A percentile compares a stretch with the other conserved stretches of the same genome.
phyloP scores from a whole-genome alignment of 1,140 invertebrate genomes.

The Acromyrmex charruanus region DNA sequence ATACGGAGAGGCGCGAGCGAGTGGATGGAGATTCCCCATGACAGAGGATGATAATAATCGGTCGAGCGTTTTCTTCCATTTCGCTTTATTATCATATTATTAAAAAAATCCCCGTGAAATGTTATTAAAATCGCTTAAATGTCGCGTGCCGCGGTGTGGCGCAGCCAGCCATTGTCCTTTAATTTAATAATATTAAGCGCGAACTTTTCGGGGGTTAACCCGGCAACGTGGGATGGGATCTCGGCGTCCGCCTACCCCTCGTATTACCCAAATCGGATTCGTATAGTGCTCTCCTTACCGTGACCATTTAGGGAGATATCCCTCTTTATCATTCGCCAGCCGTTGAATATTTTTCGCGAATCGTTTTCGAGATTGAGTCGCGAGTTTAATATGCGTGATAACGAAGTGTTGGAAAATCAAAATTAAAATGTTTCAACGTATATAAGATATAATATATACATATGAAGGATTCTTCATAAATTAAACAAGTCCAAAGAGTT shows the following conservation, averaged over 20 bases:
- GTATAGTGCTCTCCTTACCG: constrained; percentile 60
- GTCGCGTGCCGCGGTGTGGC: constrained; percentile 78
- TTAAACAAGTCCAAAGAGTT: too few species aligned
- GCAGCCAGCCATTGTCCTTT: constrained; percentile 80
- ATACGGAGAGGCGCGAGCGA: constrained; percentile 67
- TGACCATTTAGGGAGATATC: constrained; percentile 62
- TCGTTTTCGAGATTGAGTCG: constrained; percentile 13
- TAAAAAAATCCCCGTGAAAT: constrained; percentile 86
- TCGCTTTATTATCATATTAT: constrained; percentile 86
- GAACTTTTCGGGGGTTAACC: constrained; percentile 75
- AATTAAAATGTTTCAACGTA: not conserved
- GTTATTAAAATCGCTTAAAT: constrained; percentile 85
- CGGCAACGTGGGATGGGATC: constrained; percentile 57
- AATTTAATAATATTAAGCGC: constrained; percentile 86
- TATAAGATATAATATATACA: not conserved
- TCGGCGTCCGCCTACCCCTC: constrained; percentile 25
- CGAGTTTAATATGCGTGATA: constrained; percentile 34
- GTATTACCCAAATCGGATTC: constrained; percentile 38
- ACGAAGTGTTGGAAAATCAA: constrained; percentile 16
- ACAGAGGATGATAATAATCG: constrained; percentile 85
- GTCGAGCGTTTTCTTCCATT: constrained; percentile 85
- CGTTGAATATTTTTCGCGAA: constrained; percentile 44
- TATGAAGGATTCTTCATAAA: not conserved
- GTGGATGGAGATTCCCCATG: constrained; percentile 75
- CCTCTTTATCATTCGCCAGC: constrained; percentile 30